phyloP scores from a whole-genome alignment of 37 sponge, comb jelly and placozoan genomes.

The Lycopodina hypogea region DNA sequence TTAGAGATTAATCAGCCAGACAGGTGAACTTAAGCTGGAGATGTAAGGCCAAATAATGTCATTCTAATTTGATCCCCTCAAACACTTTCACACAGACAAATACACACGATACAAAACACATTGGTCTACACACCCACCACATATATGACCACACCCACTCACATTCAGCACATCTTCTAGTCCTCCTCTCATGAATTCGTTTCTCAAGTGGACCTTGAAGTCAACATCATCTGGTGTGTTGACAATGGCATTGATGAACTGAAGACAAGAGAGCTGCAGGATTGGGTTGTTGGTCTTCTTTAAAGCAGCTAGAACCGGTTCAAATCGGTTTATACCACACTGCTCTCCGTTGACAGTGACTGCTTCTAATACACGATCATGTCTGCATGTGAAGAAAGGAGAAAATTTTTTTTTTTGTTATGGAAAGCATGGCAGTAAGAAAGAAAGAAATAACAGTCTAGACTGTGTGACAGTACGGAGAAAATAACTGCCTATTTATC shows the following conservation, averaged over 20 bases:
- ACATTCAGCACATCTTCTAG: conserved; percentile 62
- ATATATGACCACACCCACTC: conserved; percentile 28
- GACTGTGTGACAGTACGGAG: no score
- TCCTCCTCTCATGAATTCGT: conserved; percentile 94
- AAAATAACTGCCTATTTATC: no score
- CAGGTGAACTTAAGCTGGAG: no score
- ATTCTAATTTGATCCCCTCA: no score
- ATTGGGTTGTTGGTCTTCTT: conserved; percentile 76
- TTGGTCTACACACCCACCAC: no score
- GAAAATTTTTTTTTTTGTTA: background rate
- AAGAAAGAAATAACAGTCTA: no score
- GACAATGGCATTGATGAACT: conserved; percentile 95
- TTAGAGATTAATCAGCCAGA: no score
- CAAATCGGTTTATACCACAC: conserved; percentile 70
- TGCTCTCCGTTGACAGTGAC: conserved; percentile 76
- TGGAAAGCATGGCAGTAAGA: background rate
- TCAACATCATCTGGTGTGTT: conserved; percentile 91
- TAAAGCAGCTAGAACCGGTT: conserved; percentile 65
- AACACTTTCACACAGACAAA: no score
- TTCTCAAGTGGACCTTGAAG: conserved; percentile 90
- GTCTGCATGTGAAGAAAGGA: conserved; percentile 17
- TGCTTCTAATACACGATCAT: conserved; percentile 77
- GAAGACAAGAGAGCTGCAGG: conserved; percentile 82
- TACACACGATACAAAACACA: no score
- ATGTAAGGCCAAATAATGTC: no score